Evolutionary conservation across 1,140 invertebrate genomes (phyloP).

Genomic region (Cherax quadricarinatus): DNA sequence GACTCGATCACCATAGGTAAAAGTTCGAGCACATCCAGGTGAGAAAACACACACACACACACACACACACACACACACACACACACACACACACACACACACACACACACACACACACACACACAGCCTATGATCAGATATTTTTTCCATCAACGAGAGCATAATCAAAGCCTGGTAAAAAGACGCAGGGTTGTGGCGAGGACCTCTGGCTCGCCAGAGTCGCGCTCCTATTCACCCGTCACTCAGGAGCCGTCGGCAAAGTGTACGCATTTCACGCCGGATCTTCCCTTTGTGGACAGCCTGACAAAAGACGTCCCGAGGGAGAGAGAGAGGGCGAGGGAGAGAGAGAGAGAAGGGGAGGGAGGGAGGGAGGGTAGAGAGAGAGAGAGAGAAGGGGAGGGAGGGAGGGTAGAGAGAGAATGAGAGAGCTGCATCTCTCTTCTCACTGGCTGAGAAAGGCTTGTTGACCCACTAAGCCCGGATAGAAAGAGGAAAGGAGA

Average conservation of each 20-base stretch:
- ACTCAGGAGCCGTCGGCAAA: constrained; percentile 45
- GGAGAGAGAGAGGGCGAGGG: not conserved
- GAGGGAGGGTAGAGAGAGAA: too few species aligned
- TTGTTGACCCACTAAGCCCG: too few species aligned
- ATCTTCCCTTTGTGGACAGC: constrained; percentile 40
- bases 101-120: not conserved
- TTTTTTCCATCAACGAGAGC: constrained; percentile 33
- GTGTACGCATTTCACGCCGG: constrained; percentile 55
- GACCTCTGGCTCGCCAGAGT: not conserved
- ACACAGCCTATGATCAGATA: constrained; percentile 35
- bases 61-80: too few species aligned
- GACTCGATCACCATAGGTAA: too few species aligned
- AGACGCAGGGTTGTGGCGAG: not conserved
- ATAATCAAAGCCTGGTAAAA: constrained; percentile 30
- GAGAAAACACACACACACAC: too few species aligned
- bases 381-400: not conserved
- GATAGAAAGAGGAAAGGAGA: too few species aligned
- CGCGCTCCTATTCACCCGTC: constrained; percentile 43
- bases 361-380: too few species aligned
- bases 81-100: not conserved
- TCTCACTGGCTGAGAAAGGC: too few species aligned
- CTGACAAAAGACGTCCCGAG: constrained; percentile 38
- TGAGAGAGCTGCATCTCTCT: too few species aligned
- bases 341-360: not conserved
- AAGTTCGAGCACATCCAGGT: too few species aligned